Conservation (phyloP, 1,140 invertebrate genomes). For the Cylas formicarius region DNA sequence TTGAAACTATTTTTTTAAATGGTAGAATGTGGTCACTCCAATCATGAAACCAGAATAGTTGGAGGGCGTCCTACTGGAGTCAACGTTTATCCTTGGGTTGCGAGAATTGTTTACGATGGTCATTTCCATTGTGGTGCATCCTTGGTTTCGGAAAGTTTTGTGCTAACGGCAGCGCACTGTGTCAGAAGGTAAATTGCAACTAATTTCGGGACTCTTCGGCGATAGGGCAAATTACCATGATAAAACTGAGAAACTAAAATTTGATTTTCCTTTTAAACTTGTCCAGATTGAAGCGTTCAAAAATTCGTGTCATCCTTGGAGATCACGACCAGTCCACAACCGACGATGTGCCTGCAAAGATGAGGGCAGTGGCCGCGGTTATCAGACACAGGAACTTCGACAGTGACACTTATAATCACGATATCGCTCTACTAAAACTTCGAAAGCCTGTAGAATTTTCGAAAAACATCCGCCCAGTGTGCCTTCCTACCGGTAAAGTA, state of each 20-base stretch:
- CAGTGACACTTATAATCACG: conserved; percentile 77
- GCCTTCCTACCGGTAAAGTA: conserved; percentile 60
- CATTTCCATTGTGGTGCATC: conserved; percentile 88
- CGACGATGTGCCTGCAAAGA: conserved; percentile 65
- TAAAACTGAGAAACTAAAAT: neutral
- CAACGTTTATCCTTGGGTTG: conserved; percentile 83
- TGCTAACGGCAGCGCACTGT: conserved; percentile 62
- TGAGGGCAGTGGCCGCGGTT: conserved; percentile 68
- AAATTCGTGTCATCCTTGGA: conserved; percentile 70
- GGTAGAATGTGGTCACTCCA: conserved; percentile 62
- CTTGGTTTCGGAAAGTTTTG: conserved; percentile 63
- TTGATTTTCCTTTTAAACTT: conserved; percentile 8
- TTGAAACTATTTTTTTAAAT: conserved; percentile 19
- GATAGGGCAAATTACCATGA: neutral
- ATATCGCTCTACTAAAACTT: conserved; percentile 72
- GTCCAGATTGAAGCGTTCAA: conserved; percentile 62
- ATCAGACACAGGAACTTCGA: conserved; percentile 76
- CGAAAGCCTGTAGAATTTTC: conserved; percentile 68
- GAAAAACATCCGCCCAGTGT: conserved; percentile 72
- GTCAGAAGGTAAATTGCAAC: conserved; percentile 48
- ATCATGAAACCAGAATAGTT: conserved; percentile 64
- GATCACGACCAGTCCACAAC: conserved; percentile 75
- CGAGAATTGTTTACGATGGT: conserved; percentile 72
- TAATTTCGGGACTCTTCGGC: conserved; percentile 2
- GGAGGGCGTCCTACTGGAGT: conserved; percentile 69